Base-by-base conservation (phyloP, 1,140 invertebrate genomes). In the Octopus bimaculoides region DNA sequence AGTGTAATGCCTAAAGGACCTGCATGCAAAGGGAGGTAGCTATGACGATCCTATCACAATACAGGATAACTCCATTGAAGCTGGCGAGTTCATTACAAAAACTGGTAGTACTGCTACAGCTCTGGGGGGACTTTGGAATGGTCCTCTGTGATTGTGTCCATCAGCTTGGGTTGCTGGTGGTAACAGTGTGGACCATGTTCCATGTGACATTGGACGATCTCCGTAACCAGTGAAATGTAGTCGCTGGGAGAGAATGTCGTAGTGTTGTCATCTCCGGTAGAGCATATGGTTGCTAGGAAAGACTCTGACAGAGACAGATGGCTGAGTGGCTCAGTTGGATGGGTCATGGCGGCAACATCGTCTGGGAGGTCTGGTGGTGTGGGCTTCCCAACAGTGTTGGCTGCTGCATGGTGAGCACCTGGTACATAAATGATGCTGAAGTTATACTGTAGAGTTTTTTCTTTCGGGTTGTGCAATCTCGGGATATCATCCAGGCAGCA, bases 391-490 rank as follows among this genome's bases (percentile, higher is more conserved):
- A 71, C 77, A 14, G 83, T 82, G 52, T 83, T 82, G 6, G 83
- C 80, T 9, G 83, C 82, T 52, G 66, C 54, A 66, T 84, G 75
- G 12, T 79, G 77, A 0, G 78, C 69, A 5, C 81, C 82, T 52
- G 82, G 82, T 0, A 82, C 75, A 41, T 83, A 80, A 41, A 41
- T 41, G 26, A 41, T 41, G 26, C 26, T 41, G 26, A 41, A 41
- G 26, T 41, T 41, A 41, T 41, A 41, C 26, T 3, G 26, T 9
- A 83, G 78, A 6, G 79, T 81, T 54, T 80, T 83, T 78, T 81
- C 81, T 75, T 80, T 84, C 2, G 82, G 61, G 71, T 83, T 83
- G 4, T 78, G 75, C 9, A 83, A 80, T 17, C 79, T 84, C 2
- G 79, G 75, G 20, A 81, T 78, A n/a, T 81, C 74, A 6, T 6